Conservation (phyloP, 1,140 invertebrate genomes). For the Drosophila ohnishii region DNA sequence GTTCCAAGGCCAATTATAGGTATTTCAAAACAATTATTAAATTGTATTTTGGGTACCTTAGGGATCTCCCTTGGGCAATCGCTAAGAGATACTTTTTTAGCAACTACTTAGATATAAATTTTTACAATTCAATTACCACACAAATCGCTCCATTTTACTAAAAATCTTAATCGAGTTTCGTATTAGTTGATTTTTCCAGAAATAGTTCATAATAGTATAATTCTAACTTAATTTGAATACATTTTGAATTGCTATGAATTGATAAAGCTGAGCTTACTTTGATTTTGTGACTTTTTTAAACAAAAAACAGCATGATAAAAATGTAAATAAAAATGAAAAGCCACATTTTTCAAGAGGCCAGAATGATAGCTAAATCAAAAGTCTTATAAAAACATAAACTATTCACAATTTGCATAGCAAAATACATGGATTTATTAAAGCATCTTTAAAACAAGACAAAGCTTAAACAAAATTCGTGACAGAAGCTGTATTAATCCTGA, state of each 20-base stretch:
- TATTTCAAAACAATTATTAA: constrained; percentile 34
- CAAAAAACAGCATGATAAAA: constrained; percentile 32
- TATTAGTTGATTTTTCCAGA: constrained; percentile 2
- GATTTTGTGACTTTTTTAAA: background rate
- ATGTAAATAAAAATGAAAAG: constrained; percentile 23
- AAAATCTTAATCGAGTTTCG: background rate
- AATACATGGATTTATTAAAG: constrained; percentile 19
- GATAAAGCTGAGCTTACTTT: constrained; percentile 8
- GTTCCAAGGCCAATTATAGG: constrained; percentile 64
- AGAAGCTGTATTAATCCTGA: constrained; percentile 7
- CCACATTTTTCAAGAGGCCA: constrained; percentile 5
- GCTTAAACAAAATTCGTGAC: background rate
- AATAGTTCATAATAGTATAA: constrained; percentile 1
- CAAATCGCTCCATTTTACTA: constrained; percentile 26
- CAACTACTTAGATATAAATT: background rate
- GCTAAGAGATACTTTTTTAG: background rate
- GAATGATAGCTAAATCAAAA: background rate
- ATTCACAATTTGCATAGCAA: constrained; percentile 1
- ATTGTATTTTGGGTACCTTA: constrained; percentile 28
- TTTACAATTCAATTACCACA: constrained; percentile 24
- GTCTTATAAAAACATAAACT: background rate
- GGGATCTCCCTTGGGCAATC: constrained; percentile 20
- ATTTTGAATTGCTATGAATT: background rate
- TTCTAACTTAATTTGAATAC: background rate
- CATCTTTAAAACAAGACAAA: constrained; percentile 10